phyloP scores from a whole-genome alignment of 2,113 vertebrate species.

The Forbesichthys papilliferus region DNA sequence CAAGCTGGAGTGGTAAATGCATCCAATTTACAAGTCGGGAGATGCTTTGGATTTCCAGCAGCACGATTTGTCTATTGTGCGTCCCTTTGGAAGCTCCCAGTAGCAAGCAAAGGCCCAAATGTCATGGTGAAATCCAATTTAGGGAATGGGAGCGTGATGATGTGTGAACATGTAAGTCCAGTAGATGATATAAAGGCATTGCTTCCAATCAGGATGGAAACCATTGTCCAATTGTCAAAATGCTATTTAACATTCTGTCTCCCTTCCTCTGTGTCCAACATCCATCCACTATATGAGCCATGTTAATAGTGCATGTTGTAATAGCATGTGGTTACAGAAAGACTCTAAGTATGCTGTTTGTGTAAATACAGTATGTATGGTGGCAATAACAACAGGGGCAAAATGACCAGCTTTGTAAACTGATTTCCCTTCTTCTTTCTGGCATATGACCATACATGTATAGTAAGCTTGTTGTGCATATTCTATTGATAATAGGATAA shows the following conservation, averaged over 20 bases:
- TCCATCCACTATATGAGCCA: conserved; percentile 7
- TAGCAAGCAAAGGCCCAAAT: conserved; percentile 10
- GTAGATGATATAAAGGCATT: not conserved
- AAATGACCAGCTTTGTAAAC: not conserved
- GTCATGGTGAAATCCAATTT: conserved; percentile 26
- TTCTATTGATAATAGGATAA: conserved; percentile 13
- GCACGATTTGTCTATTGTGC: conserved; percentile 12
- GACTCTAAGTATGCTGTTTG: no score
- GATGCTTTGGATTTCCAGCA: conserved; percentile 23
- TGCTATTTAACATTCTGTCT: conserved; percentile 19
- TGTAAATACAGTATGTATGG: not conserved
- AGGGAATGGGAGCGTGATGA: conserved; percentile 16
- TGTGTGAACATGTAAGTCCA: conserved; percentile 41
- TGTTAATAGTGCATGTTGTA: not conserved
- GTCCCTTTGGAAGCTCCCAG: not conserved
- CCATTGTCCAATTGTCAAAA: conserved; percentile 35
- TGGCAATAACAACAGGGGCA: not conserved
- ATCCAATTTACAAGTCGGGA: conserved; percentile 9
- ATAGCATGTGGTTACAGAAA: conserved; percentile 1
- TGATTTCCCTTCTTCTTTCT: no score
- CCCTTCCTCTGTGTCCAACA: conserved; percentile 3
- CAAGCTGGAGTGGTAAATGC: conserved; percentile 15
- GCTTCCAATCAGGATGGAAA: conserved; percentile 32
- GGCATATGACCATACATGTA: no score
- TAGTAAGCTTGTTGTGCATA: no score